Conservation (phyloP, 2,797 vertebrate species). For the Loriculus beryllinus region DNA sequence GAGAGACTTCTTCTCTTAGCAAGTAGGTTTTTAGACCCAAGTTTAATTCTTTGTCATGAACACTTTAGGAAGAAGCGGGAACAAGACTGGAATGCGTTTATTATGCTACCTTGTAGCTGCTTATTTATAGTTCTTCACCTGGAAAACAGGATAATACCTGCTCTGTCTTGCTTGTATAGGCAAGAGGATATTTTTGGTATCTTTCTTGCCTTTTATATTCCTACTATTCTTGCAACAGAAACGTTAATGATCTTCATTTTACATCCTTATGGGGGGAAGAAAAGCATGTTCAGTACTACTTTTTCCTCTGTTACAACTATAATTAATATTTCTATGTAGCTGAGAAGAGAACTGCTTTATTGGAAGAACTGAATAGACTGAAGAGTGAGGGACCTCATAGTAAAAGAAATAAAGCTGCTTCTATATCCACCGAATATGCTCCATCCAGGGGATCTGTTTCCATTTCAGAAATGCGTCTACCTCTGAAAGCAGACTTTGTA, state of each 20-base stretch:
- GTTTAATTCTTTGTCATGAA: neutral
- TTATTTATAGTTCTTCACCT: neutral
- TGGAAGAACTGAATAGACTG: constrained; percentile 85
- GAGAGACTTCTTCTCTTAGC: constrained; percentile 92
- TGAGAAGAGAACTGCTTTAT: constrained; percentile 85
- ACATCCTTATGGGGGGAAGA: neutral
- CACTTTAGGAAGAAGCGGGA: rapidly evolving
- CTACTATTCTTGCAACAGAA: neutral
- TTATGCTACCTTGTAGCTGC: neutral
- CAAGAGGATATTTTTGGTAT: neutral
- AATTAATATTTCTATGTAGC: constrained; percentile 70
- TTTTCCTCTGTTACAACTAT: neutral
- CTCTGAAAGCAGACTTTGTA: constrained; percentile 95
- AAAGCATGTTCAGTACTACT: neutral
- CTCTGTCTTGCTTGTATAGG: neutral
- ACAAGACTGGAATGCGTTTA: neutral
- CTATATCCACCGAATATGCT: constrained; percentile 31
- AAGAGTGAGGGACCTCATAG: constrained; percentile 79
- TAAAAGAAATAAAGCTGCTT: constrained; percentile 67
- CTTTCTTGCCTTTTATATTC: neutral
- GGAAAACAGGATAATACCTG: neutral
- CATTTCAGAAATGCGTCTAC: constrained; percentile 89
- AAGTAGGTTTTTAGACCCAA: constrained; percentile 77
- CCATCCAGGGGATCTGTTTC: constrained; percentile 88
- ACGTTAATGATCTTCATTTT: neutral